Conservation (phyloP, 2,113 vertebrate species). For the Colius striatus region DNA sequence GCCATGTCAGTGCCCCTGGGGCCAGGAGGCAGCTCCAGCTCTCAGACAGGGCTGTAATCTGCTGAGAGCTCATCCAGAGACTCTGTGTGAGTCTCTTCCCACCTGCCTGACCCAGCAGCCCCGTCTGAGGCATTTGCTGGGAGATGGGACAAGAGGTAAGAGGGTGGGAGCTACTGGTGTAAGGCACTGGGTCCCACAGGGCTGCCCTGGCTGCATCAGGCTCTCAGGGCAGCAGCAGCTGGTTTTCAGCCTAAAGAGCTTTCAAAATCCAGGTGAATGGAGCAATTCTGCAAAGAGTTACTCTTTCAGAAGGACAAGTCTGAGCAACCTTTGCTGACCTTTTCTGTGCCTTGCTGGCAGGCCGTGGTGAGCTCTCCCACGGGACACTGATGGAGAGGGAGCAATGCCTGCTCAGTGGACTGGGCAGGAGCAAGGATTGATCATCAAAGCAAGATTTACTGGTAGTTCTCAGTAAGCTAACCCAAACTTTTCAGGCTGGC, state of each 20-base stretch:
- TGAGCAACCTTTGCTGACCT: neutral
- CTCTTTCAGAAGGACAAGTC: neutral
- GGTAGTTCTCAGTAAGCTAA: neutral
- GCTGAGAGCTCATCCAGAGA: neutral
- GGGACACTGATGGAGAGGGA: neutral
- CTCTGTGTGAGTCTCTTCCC: neutral
- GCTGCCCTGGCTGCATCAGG: neutral
- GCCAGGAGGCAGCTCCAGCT: neutral
- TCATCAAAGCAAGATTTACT: neutral
- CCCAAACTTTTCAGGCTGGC: neutral
- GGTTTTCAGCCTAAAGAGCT: neutral
- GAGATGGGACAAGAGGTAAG: neutral
- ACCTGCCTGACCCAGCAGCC: neutral
- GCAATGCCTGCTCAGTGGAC: neutral
- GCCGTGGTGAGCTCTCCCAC: neutral
- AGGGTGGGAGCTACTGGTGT: neutral
- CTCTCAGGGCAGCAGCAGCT: neutral
- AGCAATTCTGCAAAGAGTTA: neutral
- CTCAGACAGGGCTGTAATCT: neutral
- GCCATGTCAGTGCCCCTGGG: accelerated
- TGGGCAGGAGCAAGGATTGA: neutral
- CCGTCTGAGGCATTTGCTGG: neutral
- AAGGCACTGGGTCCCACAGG: neutral
- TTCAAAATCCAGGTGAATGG: neutral
- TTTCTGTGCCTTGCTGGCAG: neutral